Percentiles rank a stretch among this genome's conserved stretches.
phyloP scores from a whole-genome alignment of 1,140 invertebrate species.

The Drosophila santomea region DNA sequence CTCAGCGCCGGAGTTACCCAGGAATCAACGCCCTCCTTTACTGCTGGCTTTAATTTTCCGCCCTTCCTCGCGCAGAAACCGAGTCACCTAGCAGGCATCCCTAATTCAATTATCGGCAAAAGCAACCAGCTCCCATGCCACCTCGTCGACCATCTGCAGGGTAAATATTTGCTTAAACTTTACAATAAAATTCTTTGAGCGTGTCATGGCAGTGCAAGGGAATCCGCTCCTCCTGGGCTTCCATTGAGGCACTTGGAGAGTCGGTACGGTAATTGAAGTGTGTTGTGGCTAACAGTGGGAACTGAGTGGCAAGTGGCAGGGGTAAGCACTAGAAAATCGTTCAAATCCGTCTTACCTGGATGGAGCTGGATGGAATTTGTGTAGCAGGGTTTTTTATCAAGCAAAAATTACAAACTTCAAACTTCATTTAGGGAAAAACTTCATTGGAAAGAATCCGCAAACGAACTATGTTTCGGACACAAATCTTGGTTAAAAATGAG shows the following conservation, averaged over 20 bases:
- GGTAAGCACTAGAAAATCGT: slow-evolving; percentile 8
- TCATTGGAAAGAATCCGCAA: too few relatives aligned
- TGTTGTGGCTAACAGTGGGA: slow-evolving; percentile 22
- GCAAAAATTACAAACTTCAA: too few relatives aligned
- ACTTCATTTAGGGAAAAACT: too few relatives aligned
- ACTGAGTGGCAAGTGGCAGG: slow-evolving; percentile 7
- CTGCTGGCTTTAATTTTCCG: slow-evolving; percentile 43
- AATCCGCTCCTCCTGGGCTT: slow-evolving; percentile 12
- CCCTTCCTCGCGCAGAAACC: not conserved
- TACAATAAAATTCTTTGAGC: slow-evolving; percentile 55
- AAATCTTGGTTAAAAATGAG: too few relatives aligned
- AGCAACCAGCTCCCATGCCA: slow-evolving; percentile 10
- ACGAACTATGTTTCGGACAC: too few relatives aligned
- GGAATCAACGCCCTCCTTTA: slow-evolving; percentile 61
- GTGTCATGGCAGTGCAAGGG: slow-evolving; percentile 31
- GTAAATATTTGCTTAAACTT: slow-evolving; percentile 67
- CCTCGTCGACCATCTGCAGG: slow-evolving; percentile 32
- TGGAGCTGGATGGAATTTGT: not conserved
- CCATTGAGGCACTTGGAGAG: slow-evolving; percentile 16
- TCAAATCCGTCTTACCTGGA: not conserved
- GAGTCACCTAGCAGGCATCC: slow-evolving; percentile 19
- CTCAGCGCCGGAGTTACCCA: slow-evolving; percentile 8
- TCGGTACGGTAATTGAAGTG: slow-evolving; percentile 36
- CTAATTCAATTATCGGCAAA: slow-evolving; percentile 71
- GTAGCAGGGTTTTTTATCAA: too few relatives aligned